Evolutionary conservation across 2,888 invertebrate genomes (phyloP).

Genomic region (Ceramica pisi): DNA sequence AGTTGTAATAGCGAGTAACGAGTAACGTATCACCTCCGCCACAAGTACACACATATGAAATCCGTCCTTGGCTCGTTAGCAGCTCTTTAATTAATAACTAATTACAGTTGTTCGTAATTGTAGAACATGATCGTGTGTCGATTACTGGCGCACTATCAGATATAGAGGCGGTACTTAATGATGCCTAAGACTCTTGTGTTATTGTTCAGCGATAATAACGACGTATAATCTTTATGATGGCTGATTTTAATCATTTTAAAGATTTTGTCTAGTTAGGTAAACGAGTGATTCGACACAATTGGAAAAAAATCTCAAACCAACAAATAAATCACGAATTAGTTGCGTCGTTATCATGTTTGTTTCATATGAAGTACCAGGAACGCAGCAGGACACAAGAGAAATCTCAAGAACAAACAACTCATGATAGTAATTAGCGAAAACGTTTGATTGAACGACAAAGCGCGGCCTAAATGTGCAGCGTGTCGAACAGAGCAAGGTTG

Average conservation of each 20-base stretch:
- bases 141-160: conserved; percentile 40
- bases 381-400: conserved; percentile 29
- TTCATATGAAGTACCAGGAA: neutral
- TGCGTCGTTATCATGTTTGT: neutral
- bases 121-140: conserved; percentile 19
- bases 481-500: conserved; percentile 65
- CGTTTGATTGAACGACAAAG: conserved; percentile 39
- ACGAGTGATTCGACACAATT: neutral
- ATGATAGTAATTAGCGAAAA: conserved; percentile 49
- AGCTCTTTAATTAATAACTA: conserved; percentile 18
- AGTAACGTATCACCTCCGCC: conserved; percentile 17
- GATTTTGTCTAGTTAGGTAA: neutral
- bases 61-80: conserved; percentile 44
- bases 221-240: conserved; percentile 27
- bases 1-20: conserved; percentile 13
- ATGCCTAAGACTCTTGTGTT: neutral
- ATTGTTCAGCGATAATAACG: conserved; percentile 10
- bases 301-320: too few species aligned
- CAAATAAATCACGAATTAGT: neutral
- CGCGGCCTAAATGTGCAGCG: conserved; percentile 66
- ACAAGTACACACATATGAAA: conserved; percentile 27
- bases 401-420: conserved; percentile 16
- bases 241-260: conserved; percentile 22
- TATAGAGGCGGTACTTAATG: conserved; percentile 16
- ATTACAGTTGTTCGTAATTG: conserved; percentile 31